Percentiles rank a stretch among this genome's conserved stretches.
phyloP scores from a whole-genome alignment of 2,113 vertebrate species.

The Cryptoleucopteryx plumbea region DNA sequence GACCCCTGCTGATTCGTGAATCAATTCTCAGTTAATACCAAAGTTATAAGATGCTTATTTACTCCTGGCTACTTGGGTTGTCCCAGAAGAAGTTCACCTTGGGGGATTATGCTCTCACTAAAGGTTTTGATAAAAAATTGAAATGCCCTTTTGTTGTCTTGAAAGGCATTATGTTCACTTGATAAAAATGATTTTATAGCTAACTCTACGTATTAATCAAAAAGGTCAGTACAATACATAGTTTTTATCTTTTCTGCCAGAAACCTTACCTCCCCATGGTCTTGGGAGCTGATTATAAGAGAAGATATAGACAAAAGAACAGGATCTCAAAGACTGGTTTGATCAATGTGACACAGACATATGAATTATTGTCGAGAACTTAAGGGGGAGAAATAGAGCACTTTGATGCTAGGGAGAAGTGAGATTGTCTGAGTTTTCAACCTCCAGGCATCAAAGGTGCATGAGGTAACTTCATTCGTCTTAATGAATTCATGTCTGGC shows the following conservation, averaged over 20 bases:
- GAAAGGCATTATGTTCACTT: not conserved
- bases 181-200: not conserved
- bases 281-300: not conserved
- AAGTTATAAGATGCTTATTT: not conserved
- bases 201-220: not conserved
- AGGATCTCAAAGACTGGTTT: not conserved
- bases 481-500: not conserved
- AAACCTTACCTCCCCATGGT: not conserved
- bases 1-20: not conserved
- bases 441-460: not conserved
- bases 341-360: not conserved
- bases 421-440: not conserved
- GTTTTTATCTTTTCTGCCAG: slow-evolving; percentile 9
- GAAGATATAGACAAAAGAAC: not conserved
- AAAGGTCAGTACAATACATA: slow-evolving; percentile 1
- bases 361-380: not conserved
- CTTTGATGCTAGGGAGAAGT: not conserved
- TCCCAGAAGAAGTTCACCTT: not conserved
- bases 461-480: not conserved
- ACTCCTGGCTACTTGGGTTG: not conserved
- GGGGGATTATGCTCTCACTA: not conserved
- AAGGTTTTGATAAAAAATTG: slow-evolving; percentile 12
- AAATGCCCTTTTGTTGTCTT: slow-evolving; percentile 25
- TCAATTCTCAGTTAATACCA: not conserved
- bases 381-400: not conserved